A percentile compares a stretch with the other conserved stretches of the same genome.
phyloP scores from a whole-genome alignment of 2,113 vertebrate genomes.

The Caretta caretta region DNA sequence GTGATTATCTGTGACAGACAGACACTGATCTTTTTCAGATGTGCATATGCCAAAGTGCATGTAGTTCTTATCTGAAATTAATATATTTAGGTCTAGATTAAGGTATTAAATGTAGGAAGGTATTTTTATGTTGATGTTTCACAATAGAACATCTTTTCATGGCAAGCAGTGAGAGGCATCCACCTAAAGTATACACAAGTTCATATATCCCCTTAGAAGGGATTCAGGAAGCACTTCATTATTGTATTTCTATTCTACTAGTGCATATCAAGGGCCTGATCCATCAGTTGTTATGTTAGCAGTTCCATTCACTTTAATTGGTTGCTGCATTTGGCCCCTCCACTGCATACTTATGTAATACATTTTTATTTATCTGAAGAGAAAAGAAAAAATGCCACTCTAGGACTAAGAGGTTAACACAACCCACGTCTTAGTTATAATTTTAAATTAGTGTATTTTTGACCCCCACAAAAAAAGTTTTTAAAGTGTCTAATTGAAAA shows the following conservation, averaged over 20 bases:
- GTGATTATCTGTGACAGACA: not conserved
- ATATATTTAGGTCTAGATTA: constrained; percentile 32
- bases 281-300: not conserved
- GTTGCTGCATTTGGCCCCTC: not conserved
- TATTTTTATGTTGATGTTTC: constrained; percentile 34
- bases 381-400: not conserved
- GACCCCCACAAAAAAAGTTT: not conserved
- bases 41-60: constrained; percentile 37
- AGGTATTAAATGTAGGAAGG: not conserved
- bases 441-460: not conserved
- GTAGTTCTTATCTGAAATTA: constrained; percentile 3
- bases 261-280: not conserved
- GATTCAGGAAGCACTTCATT: constrained; percentile 35
- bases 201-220: constrained; percentile 23
- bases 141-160: constrained; percentile 27
- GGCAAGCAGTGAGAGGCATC: constrained; percentile 40
- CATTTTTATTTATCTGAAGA: not conserved
- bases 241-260: not conserved
- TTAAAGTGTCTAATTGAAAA: not conserved
- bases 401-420: not conserved
- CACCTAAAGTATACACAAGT: not conserved
- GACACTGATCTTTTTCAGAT: constrained; percentile 22
- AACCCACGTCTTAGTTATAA: not conserved
- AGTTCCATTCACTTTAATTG: not conserved
- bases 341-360: not conserved